Percentiles rank a stretch among this genome's conserved stretches.
Conservation (phyloP, 2,113 vertebrate species). For the Vireo altiloquus region DNA sequence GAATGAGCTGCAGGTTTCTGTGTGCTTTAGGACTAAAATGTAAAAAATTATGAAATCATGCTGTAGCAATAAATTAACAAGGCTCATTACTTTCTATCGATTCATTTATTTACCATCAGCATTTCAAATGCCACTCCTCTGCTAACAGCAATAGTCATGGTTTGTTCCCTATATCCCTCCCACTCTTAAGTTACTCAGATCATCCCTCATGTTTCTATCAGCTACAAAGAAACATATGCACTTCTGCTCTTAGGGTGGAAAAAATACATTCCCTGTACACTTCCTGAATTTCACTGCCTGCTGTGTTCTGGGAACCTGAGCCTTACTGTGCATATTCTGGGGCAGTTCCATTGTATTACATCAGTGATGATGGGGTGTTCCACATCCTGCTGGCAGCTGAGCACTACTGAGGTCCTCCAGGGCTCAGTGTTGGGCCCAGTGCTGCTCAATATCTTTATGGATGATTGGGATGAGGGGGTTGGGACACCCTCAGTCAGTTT, state of each 20-base stretch:
- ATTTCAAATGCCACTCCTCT: neutral
- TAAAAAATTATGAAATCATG: neutral
- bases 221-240: neutral
- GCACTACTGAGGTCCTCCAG: neutral
- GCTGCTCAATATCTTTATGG: rapidly evolving
- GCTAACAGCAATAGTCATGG: neutral
- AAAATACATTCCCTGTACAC: neutral
- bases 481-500: neutral
- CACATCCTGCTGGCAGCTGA: neutral
- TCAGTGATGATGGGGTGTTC: no score
- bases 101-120: neutral
- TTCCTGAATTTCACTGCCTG: neutral
- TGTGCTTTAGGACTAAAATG: neutral
- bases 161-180: neutral
- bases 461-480: rapidly evolving
- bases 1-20: neutral
- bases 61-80: neutral
- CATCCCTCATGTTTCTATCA: neutral
- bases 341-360: neutral
- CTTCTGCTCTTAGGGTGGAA: neutral
- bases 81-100: neutral
- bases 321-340: no score
- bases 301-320: neutral
- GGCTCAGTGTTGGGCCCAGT: neutral
- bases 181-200: neutral